A percentile compares a stretch with the other conserved stretches of the same genome.
Conservation (phyloP, 2,797 vertebrate genomes). For the Gadopsis marmoratus region DNA sequence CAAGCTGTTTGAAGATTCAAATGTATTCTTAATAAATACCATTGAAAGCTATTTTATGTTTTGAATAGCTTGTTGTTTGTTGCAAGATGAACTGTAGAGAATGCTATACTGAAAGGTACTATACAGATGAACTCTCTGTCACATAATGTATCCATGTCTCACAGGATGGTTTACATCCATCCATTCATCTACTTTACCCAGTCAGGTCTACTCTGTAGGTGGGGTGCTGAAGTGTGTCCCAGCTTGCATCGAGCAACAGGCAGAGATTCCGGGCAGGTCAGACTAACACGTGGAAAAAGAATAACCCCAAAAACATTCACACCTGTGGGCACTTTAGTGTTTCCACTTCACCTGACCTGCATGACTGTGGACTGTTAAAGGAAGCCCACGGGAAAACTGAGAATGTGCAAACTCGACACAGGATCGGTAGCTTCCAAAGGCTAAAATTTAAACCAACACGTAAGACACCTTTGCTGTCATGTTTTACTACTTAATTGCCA, state of each 20-base stretch:
- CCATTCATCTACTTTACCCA: conserved; percentile 26
- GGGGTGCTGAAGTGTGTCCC: conserved; percentile 30
- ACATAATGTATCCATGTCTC: conserved; percentile 6
- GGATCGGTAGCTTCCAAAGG: conserved; percentile 12
- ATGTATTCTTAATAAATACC: background rate
- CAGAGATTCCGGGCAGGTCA: conserved; percentile 40
- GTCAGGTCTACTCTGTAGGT: conserved; percentile 28
- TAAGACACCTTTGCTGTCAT: conserved; percentile 12
- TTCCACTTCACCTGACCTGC: conserved; percentile 53
- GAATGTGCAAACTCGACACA: conserved; percentile 19
- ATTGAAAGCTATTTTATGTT: conserved; percentile 15
- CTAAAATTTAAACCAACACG: conserved; percentile 21
- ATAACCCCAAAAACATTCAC: conserved; percentile 27
- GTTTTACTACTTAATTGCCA: conserved; percentile 35
- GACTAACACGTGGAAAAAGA: conserved; percentile 35
- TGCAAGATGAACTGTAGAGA: background rate
- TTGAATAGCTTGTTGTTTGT: conserved; percentile 11
- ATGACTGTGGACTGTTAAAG: conserved; percentile 29
- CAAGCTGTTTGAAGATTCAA: conserved; percentile 3
- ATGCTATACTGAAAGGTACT: background rate
- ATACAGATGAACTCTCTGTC: conserved; percentile 10
- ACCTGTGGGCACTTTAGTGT: conserved; percentile 64
- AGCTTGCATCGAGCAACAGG: background rate
- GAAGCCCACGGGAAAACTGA: conserved; percentile 35
- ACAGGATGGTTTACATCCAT: conserved; percentile 6